Conservation (phyloP, 2,797 vertebrate genomes). For the Siniperca undulata region DNA sequence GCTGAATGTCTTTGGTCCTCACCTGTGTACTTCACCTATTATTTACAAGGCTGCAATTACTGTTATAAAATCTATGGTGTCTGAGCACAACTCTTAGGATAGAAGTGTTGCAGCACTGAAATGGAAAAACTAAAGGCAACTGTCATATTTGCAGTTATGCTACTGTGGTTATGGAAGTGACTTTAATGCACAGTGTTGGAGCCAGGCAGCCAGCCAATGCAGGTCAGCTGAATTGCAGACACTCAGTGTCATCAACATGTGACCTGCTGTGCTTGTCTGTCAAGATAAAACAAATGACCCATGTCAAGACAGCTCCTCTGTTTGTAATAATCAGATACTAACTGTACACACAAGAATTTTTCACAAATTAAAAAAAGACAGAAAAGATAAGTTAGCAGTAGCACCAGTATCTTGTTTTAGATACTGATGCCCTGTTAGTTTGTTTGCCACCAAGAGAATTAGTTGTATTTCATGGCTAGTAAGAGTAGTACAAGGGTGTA, state of each 20-base stretch:
- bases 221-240: constrained; percentile 1
- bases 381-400: background rate
- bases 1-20: constrained; percentile 1
- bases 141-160: background rate
- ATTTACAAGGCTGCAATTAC: constrained; percentile 21
- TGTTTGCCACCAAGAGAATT: background rate
- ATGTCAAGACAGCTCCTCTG: constrained; percentile 4
- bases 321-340: background rate
- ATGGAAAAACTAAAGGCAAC: background rate
- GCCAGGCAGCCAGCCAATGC: background rate
- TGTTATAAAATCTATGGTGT: background rate
- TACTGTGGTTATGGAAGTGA: background rate
- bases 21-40: constrained; percentile 18
- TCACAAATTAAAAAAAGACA: background rate
- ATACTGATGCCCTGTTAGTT: background rate
- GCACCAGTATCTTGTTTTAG: background rate
- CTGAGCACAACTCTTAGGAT: background rate
- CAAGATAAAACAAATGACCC: background rate
- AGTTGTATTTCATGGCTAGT: background rate
- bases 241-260: constrained; percentile 9
- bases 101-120: background rate
- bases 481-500: background rate
- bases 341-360: background rate
- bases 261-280: constrained; percentile 13
- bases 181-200: constrained; percentile 16